These are phyloP conservation scores for Nothoprocta pentlandii DNA, from an alignment of 2,113 vertebrate genomes.

Conservation along the genomic window DNA sequence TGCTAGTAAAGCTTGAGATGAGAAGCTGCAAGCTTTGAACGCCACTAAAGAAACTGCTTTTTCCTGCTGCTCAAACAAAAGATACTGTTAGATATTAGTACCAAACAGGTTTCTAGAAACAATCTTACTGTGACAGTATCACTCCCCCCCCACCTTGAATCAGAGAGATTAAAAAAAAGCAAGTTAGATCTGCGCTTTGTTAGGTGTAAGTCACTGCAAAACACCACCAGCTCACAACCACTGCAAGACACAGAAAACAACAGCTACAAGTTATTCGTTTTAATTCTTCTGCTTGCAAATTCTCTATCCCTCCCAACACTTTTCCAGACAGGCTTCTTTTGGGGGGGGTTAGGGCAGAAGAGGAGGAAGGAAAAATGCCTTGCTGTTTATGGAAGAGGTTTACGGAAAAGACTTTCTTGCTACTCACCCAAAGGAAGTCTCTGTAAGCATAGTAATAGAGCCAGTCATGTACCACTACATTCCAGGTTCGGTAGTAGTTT, in stretches of 20 bases:
- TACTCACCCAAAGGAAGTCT: constrained; percentile 86
- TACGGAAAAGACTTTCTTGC: background rate
- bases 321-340: background rate
- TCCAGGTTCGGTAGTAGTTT: constrained; percentile 88
- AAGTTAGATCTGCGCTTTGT: background rate
- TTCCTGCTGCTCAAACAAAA: background rate
- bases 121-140: background rate
- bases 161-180: background rate
- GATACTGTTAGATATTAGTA: background rate
- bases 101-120: background rate
- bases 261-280: background rate
- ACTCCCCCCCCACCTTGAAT: no score
- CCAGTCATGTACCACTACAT: constrained; percentile 88
- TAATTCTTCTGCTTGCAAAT: background rate
- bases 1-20: background rate
- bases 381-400: no score
- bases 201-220: background rate
- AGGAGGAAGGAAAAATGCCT: background rate
- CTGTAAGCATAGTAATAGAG: constrained; percentile 87
- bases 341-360: background rate
- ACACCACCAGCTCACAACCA: background rate
- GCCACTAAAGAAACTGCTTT: background rate
- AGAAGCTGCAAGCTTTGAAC: background rate
- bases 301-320: background rate
- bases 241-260: background rate